Evolutionary conservation across 2,113 vertebrate genomes (phyloP), one percentile per base, ranked within the genome.

Genomic region (Scatophagus argus): DNA sequence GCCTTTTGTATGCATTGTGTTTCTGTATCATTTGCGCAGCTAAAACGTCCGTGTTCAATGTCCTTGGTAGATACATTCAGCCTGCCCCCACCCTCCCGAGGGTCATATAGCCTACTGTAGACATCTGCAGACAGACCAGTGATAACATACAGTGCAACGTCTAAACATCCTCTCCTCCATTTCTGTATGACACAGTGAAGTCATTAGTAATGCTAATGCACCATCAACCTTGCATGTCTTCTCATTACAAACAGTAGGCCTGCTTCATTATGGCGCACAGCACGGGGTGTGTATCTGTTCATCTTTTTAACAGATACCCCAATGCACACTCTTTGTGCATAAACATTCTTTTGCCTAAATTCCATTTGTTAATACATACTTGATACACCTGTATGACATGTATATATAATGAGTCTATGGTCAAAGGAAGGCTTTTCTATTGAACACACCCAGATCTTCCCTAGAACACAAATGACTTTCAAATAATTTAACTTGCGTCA

Each of bases 111-210:
- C 41, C 74, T 9, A 23, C 76, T 79, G 63, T 72, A 69, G 54
- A 84, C 78, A 82, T 77, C 60, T 74, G 60, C 49, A 64, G 74
- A 79, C 79, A 16, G 32, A 67, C 36, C 56, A 54, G 52, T 16
- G 89, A 91, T 87, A 85, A 70, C 61, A 81, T 89, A 79, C 78
- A 84, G 55, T 38, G 27, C 46, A 31, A 38, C 61, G 73, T 78
- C 58, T 84, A 80, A 89, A 87, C 86, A 82, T 84, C 83, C 79
- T 74, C 54, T 58, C 59, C 72, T 64, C 23, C 62, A 51, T 74
- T 54, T 72, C 55, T 83, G 38, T 55, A 39, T 59, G 66, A 67
- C 63, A 25, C 55, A 83, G 54, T 21, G 41, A 71, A 62, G 63
- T 77, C 36, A 51, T 64, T 23, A 71, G 39, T 31, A 68, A 36